A percentile compares a stretch with the other conserved stretches of the same genome.
These are phyloP conservation scores for Ectropis crepuscularia DNA, from an alignment of 2,888 invertebrate genomes.

Conservation along the genomic window DNA sequence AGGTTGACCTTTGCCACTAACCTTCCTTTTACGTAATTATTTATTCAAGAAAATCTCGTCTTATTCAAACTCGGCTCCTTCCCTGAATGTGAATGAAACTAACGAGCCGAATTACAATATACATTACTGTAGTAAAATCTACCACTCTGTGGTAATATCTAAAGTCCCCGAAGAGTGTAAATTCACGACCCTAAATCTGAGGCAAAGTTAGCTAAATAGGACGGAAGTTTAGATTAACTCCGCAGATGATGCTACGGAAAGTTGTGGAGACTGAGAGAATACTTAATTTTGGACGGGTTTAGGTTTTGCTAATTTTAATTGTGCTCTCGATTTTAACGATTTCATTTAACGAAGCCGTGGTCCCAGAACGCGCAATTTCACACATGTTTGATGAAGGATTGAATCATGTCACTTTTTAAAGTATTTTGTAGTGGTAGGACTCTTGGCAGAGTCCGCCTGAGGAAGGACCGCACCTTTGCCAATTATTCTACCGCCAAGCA, in stretches of 20 bases:
- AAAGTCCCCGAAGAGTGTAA: constrained; percentile 17
- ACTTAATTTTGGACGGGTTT: constrained; percentile 23
- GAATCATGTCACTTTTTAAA: too few species aligned
- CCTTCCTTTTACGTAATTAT: neutral
- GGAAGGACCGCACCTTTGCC: too few species aligned
- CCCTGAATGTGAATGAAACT: constrained; percentile 6
- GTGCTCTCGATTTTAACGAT: too few species aligned
- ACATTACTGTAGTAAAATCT: constrained; percentile 10
- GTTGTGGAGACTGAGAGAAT: constrained; percentile 16
- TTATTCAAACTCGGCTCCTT: neutral
- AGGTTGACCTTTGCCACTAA: neutral
- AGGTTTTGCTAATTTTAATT: constrained; percentile 14
- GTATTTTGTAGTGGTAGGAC: too few species aligned
- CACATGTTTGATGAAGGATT: too few species aligned
- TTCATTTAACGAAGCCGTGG: too few species aligned
- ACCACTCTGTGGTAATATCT: constrained; percentile 12
- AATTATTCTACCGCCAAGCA: too few species aligned
- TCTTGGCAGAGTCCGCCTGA: too few species aligned
- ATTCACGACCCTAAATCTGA: constrained; percentile 14
- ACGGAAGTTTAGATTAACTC: constrained; percentile 27
- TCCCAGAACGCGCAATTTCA: too few species aligned
- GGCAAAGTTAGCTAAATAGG: constrained; percentile 21
- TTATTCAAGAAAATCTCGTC: neutral
- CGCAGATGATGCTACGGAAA: constrained; percentile 18
- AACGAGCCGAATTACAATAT: constrained; percentile 7